These are phyloP conservation scores for Orius laevigatus DNA, from an alignment of 1,140 invertebrate genomes.

Conservation along the genomic window DNA sequence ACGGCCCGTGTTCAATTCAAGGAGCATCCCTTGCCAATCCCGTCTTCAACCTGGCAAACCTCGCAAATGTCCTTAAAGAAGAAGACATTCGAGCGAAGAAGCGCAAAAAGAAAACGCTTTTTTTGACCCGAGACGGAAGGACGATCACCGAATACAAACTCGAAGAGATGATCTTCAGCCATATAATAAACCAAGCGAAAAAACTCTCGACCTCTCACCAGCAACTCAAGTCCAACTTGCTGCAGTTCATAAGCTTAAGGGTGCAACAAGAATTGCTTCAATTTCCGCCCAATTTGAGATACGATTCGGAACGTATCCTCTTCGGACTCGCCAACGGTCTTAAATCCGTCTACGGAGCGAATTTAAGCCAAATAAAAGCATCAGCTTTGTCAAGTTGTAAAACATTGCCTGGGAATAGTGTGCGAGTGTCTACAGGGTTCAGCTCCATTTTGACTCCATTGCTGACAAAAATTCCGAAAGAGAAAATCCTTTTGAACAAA, in stretches of 20 bases:
- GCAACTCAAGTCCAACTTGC: conserved; percentile 21
- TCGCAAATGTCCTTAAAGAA: conserved; percentile 40
- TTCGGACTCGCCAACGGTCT: conserved; percentile 11
- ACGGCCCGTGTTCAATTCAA: conserved; percentile 49
- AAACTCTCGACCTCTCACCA: conserved; percentile 22
- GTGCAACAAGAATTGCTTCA: conserved; percentile 48
- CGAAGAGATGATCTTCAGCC: neutral
- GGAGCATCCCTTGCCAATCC: conserved; percentile 45
- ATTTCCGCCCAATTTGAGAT: conserved; percentile 44
- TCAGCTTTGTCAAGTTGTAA: conserved; percentile 39
- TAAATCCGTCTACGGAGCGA: neutral
- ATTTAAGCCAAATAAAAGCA: neutral
- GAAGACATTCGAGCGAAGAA: conserved; percentile 12
- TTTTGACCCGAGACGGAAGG: conserved; percentile 46
- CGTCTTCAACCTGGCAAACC: conserved; percentile 41
- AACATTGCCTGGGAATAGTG: conserved; percentile 10
- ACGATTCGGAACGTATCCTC: conserved; percentile 8
- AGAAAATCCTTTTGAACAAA: conserved; percentile 24
- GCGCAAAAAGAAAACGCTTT: conserved; percentile 31
- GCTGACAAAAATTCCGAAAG: conserved; percentile 38
- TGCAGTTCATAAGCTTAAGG: conserved; percentile 42
- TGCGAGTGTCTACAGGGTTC: neutral
- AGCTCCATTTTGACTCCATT: conserved; percentile 39
- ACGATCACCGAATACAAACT: conserved; percentile 31
- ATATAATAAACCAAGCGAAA: conserved; percentile 26